phyloP scores from a whole-genome alignment of 2,113 vertebrate species.

The Pachypanchax playfairii region DNA sequence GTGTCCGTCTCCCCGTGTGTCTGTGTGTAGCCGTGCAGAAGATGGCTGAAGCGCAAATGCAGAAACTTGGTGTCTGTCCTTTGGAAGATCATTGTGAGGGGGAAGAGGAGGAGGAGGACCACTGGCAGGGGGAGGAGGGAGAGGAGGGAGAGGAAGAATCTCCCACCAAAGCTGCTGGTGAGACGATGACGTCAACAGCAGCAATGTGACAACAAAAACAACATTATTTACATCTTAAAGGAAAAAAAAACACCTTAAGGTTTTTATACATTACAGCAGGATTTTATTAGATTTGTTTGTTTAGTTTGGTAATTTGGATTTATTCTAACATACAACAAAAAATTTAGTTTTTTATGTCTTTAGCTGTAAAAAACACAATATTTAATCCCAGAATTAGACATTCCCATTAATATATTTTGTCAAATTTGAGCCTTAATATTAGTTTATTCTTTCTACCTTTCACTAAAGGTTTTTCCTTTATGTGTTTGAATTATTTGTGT shows the following conservation, averaged over 20 bases:
- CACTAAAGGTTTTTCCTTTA: no score
- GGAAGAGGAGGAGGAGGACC: conserved; percentile 76
- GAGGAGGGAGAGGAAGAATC: conserved; percentile 69
- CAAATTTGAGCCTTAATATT: no score
- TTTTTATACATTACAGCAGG: no score
- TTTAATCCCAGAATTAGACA: neutral
- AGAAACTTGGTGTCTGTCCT: conserved; percentile 84
- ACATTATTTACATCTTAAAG: neutral
- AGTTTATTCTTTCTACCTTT: no score
- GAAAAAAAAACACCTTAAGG: conserved; percentile 8
- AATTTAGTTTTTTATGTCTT: no score
- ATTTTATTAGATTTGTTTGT: neutral
- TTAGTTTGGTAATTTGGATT: no score
- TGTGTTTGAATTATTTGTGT: no score
- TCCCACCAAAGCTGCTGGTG: conserved; percentile 64
- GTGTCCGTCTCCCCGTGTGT: conserved; percentile 32
- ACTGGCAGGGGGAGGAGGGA: conserved; percentile 70
- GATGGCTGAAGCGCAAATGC: conserved; percentile 94
- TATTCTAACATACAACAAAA: no score
- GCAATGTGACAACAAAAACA: conserved; percentile 5
- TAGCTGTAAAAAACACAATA: neutral
- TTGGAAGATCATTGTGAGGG: conserved; percentile 83
- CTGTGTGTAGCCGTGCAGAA: conserved; percentile 88
- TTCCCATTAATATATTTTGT: no score
- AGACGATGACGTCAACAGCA: conserved; percentile 45